Evolutionary conservation across 1,140 invertebrate genomes (phyloP).

Genomic region (Kradibia gibbosae): DNA sequence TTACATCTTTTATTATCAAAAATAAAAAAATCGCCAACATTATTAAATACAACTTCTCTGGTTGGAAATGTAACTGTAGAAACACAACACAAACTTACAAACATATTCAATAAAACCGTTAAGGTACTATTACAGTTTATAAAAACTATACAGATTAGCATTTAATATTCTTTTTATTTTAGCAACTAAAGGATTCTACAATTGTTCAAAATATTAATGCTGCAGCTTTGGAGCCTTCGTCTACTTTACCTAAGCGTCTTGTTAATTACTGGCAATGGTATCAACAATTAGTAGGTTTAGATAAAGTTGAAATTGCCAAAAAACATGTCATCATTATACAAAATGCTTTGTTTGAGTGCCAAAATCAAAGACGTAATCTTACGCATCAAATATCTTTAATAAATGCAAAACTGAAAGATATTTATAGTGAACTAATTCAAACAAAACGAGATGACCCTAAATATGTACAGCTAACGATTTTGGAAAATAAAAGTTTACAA

Average conservation of each 20-base stretch:
- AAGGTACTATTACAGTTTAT: conserved; percentile 57
- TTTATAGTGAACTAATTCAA: conserved; percentile 65
- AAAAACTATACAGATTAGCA: neutral
- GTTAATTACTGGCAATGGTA: conserved; percentile 68
- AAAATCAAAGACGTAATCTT: conserved; percentile 59
- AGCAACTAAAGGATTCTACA: conserved; percentile 61
- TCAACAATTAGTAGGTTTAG: conserved; percentile 65
- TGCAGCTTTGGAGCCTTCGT: conserved; percentile 53
- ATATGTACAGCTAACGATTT: conserved; percentile 67
- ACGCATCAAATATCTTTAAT: conserved; percentile 55
- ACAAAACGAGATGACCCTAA: conserved; percentile 66
- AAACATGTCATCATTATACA: conserved; percentile 64
- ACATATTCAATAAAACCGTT: conserved; percentile 59
- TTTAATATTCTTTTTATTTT: conserved; percentile 21
- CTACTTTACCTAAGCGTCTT: conserved; percentile 60
- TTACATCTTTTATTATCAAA: conserved; percentile 52
- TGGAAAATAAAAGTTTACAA: conserved; percentile 66
- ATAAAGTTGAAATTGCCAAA: conserved; percentile 63
- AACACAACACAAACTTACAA: conserved; percentile 57
- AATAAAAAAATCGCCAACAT: conserved; percentile 56
- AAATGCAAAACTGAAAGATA: conserved; percentile 64
- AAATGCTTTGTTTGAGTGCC: conserved; percentile 66
- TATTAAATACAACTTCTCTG: conserved; percentile 54
- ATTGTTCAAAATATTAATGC: conserved; percentile 63
- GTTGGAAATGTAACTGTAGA: conserved; percentile 58